A percentile compares a stretch with the other conserved stretches of the same genome.
Conservation (phyloP, 2,888 invertebrate genomes). For the Apamea crenata region DNA sequence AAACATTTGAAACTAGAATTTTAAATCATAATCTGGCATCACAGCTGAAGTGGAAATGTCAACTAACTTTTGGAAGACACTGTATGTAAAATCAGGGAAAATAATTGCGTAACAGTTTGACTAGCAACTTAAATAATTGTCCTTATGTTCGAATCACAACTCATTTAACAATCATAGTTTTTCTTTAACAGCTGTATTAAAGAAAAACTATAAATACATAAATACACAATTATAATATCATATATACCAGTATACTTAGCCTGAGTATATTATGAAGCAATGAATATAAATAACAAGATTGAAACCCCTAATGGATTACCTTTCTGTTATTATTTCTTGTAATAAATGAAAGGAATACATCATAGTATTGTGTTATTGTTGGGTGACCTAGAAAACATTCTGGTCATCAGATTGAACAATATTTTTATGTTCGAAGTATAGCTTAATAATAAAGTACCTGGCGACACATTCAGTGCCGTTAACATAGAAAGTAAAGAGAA, state of each 20-base stretch:
- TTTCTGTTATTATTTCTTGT: constrained; percentile 23
- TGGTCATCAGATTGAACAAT: too few species aligned
- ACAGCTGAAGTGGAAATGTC: too few species aligned
- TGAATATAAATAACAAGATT: constrained; percentile 4
- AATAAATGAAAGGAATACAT: constrained; percentile 21
- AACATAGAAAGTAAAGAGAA: constrained; percentile 32
- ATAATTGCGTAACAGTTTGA: too few species aligned
- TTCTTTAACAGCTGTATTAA: too few species aligned
- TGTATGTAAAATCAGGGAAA: too few species aligned
- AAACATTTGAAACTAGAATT: too few species aligned
- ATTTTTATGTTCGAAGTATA: not conserved
- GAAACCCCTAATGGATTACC: constrained; percentile 18
- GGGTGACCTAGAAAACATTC: not conserved
- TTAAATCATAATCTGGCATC: too few species aligned
- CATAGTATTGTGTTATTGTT: not conserved
- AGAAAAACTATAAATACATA: too few species aligned
- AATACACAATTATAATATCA: too few species aligned
- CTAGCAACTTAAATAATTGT: not conserved
- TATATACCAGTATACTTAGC: too few species aligned
- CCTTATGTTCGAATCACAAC: not conserved
- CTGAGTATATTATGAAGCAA: not conserved
- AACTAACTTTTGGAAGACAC: too few species aligned
- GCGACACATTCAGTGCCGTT: constrained; percentile 4
- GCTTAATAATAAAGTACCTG: constrained; percentile 29
- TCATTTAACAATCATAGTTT: too few species aligned